A percentile compares a stretch with the other conserved stretches of the same genome.
Evolutionary conservation across 2,113 vertebrate genomes (phyloP).

Genomic region (Cryptomyrus ogoouensis): DNA sequence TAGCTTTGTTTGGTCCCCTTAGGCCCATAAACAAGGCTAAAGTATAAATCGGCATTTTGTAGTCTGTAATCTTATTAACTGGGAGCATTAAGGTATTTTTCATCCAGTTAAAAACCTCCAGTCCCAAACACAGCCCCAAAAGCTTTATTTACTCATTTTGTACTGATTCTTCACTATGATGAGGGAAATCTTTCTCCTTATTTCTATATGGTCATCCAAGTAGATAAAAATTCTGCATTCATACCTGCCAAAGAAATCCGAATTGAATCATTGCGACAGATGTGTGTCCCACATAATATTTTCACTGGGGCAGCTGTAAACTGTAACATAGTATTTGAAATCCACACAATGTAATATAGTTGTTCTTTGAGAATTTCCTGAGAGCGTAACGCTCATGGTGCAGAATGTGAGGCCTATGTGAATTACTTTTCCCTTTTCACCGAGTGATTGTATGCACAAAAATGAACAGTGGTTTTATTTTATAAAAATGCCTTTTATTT

Average conservation of each 20-base stretch:
- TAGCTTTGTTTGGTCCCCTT: not conserved
- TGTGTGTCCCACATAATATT: not conserved
- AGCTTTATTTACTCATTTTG: not conserved
- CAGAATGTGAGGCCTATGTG: not conserved
- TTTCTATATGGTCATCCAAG: not conserved
- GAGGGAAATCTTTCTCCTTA: not conserved
- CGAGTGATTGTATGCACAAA: not conserved
- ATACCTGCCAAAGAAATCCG: not conserved
- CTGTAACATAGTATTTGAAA: not conserved
- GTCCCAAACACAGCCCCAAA: not conserved
- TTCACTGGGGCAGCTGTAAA: not conserved
- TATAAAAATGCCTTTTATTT: slow-evolving; percentile 31
- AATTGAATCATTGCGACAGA: not conserved
- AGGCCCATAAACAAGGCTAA: not conserved
- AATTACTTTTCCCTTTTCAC: not conserved
- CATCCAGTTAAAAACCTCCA: not conserved
- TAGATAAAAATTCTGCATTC: not conserved
- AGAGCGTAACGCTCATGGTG: not conserved
- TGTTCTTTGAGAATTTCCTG: not conserved
- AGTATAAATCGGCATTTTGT: not conserved
- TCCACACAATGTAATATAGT: not conserved
- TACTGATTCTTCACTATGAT: not conserved
- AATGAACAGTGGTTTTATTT: not conserved
- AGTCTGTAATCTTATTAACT: not conserved
- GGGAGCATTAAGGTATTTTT: not conserved